phyloP scores from a whole-genome alignment of 2,797 vertebrate species.

The Momotus momota region DNA sequence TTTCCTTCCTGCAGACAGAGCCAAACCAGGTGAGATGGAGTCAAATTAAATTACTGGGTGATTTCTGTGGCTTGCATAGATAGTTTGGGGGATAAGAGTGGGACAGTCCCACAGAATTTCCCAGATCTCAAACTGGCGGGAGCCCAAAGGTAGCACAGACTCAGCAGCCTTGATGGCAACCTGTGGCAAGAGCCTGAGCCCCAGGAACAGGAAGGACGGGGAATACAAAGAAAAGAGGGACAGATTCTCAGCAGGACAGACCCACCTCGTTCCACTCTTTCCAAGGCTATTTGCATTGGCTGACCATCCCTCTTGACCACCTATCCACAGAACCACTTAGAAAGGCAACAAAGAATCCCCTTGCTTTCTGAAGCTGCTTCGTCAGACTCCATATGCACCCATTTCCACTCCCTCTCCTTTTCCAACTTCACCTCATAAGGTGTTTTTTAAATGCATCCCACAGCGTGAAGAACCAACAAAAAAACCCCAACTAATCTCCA shows the following conservation, averaged over 20 bases:
- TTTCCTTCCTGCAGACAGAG: neutral
- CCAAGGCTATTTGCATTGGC: neutral
- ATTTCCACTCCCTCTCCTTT: neutral
- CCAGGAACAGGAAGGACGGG: neutral
- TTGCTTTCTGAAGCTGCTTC: neutral
- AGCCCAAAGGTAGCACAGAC: neutral
- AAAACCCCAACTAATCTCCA: too few relatives aligned
- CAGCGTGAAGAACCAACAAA: neutral
- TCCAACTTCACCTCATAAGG: neutral
- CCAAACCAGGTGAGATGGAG: neutral
- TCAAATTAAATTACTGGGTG: neutral
- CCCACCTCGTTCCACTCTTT: neutral
- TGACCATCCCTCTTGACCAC: neutral
- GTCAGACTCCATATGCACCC: neutral
- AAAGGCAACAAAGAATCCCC: neutral
- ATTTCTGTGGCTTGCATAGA: slow-evolving; percentile 3
- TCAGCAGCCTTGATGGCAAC: neutral
- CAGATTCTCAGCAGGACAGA: neutral
- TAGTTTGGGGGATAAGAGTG: neutral
- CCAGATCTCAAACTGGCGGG: neutral
- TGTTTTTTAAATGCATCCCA: neutral
- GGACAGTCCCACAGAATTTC: neutral
- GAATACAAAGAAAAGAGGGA: neutral
- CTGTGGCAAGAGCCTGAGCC: neutral
- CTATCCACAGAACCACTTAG: neutral